Evolutionary conservation across 2,888 invertebrate genomes (phyloP).

Genomic region (Drosophila niveifrons): DNA sequence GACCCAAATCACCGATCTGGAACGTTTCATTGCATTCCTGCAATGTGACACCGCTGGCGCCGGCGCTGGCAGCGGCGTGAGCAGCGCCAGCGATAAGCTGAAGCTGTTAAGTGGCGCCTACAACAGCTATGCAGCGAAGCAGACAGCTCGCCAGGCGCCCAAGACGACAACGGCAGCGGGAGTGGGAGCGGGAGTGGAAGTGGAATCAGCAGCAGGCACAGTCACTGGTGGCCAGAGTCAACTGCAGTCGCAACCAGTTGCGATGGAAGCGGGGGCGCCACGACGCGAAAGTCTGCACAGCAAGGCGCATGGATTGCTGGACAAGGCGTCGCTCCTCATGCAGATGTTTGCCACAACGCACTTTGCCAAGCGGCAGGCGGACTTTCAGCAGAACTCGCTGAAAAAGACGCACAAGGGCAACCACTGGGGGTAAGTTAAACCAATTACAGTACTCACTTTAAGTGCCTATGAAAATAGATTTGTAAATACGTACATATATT

Average conservation of each 20-base stretch:
- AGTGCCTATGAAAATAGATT: too few relatives aligned
- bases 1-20: constrained; percentile 98
- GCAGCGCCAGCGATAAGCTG: constrained; percentile 52
- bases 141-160: constrained; percentile 67
- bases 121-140: constrained; percentile 84
- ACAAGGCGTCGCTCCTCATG: constrained; percentile 94
- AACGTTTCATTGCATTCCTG: constrained; percentile 97
- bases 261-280: constrained; percentile 2
- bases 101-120: constrained; percentile 79
- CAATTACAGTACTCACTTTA: not conserved
- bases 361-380: constrained; percentile 90
- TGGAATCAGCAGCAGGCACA: constrained; percentile 1
- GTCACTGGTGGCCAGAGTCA: too few relatives aligned
- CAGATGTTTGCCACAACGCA: constrained; percentile 97
- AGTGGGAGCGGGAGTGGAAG: constrained; percentile 4
- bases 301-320: constrained; percentile 88
- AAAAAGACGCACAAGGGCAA: constrained; percentile 94
- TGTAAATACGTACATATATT: too few relatives aligned
- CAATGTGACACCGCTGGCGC: constrained; percentile 90
- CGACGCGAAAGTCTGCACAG: constrained; percentile 81
- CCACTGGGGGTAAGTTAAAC: constrained; percentile 92
- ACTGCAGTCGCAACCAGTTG: not conserved
- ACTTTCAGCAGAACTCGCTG: constrained; percentile 91
- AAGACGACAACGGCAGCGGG: not conserved
- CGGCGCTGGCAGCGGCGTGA: constrained; percentile 6